These are phyloP conservation scores for Ips nitidus DNA, from an alignment of 1,140 invertebrate genomes.

Conservation along the genomic window DNA sequence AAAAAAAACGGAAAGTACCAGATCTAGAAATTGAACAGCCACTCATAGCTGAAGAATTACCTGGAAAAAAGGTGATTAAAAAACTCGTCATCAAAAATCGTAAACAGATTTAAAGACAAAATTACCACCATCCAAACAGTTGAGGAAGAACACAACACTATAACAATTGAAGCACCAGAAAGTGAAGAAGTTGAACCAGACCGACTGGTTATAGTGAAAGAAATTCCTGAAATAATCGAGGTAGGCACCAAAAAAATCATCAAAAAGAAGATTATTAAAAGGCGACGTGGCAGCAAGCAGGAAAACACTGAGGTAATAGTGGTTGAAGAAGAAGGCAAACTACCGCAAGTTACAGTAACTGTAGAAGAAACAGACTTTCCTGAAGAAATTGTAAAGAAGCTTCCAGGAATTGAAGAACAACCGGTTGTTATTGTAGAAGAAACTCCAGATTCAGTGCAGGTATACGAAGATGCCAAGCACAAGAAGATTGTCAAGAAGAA, in stretches of 20 bases:
- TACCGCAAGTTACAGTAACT: slow-evolving; percentile 50
- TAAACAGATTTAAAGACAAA: slow-evolving; percentile 52
- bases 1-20: slow-evolving; percentile 23
- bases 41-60: slow-evolving; percentile 45
- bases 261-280: slow-evolving; percentile 50
- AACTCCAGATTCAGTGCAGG: slow-evolving; percentile 41
- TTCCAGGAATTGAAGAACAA: slow-evolving; percentile 44
- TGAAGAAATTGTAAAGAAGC: slow-evolving; percentile 50
- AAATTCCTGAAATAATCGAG: slow-evolving; percentile 41
- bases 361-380: slow-evolving; percentile 44
- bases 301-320: slow-evolving; percentile 49
- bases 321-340: slow-evolving; percentile 51
- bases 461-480: slow-evolving; percentile 40
- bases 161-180: slow-evolving; percentile 44
- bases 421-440: slow-evolving; percentile 40
- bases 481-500: slow-evolving; percentile 46
- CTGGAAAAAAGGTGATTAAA: slow-evolving; percentile 50
- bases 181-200: slow-evolving; percentile 40
- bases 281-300: slow-evolving; percentile 44
- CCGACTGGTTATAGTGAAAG: slow-evolving; percentile 41
- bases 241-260: slow-evolving; percentile 48
- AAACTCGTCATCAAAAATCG: slow-evolving; percentile 52
- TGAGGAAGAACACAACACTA: slow-evolving; percentile 54
- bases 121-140: slow-evolving; percentile 55
- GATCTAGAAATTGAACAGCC: slow-evolving; percentile 18